Percentiles rank a stretch among this genome's conserved stretches.
Evolutionary conservation across 2,888 invertebrate species (phyloP).

Genomic region (Carabus problematicus): DNA sequence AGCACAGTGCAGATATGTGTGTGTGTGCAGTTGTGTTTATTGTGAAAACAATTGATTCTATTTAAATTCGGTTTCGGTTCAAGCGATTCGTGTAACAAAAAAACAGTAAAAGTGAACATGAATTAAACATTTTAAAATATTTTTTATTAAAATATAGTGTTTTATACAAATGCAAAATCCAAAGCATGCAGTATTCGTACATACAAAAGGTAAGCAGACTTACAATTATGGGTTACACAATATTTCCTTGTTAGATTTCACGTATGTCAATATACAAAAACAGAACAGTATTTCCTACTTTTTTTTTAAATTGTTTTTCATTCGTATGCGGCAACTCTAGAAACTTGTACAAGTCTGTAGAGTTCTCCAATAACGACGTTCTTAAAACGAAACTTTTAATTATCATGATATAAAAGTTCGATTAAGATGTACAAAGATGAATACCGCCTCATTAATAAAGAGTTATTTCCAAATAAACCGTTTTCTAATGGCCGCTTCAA

Average conservation of each 20-base stretch:
- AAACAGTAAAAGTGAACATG: neutral
- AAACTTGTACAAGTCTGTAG: constrained; percentile 23
- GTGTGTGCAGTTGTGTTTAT: neutral
- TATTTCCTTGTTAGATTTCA: constrained; percentile 31
- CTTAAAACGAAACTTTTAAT: constrained; percentile 45
- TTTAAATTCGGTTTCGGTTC: neutral
- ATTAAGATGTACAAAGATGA: constrained; percentile 34
- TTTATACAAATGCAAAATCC: constrained; percentile 39
- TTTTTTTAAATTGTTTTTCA: constrained; percentile 21
- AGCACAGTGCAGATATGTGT: neutral
- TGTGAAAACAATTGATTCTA: neutral
- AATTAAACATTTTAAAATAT: constrained; percentile 27
- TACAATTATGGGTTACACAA: constrained; percentile 21
- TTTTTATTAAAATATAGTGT: constrained; percentile 42
- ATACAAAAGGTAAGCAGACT: constrained; percentile 38
- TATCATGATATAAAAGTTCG: constrained; percentile 44
- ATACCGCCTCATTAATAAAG: constrained; percentile 5
- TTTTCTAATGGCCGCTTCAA: too few relatives aligned
- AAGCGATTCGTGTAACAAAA: too few relatives aligned
- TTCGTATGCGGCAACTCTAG: constrained; percentile 41
- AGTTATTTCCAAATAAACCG: too few relatives aligned
- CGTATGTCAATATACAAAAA: constrained; percentile 32
- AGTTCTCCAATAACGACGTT: constrained; percentile 42
- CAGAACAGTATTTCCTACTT: constrained; percentile 17
- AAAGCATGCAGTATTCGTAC: constrained; percentile 37